Conservation (phyloP, 2,888 invertebrate genomes). For the Dioctria rufipes region DNA sequence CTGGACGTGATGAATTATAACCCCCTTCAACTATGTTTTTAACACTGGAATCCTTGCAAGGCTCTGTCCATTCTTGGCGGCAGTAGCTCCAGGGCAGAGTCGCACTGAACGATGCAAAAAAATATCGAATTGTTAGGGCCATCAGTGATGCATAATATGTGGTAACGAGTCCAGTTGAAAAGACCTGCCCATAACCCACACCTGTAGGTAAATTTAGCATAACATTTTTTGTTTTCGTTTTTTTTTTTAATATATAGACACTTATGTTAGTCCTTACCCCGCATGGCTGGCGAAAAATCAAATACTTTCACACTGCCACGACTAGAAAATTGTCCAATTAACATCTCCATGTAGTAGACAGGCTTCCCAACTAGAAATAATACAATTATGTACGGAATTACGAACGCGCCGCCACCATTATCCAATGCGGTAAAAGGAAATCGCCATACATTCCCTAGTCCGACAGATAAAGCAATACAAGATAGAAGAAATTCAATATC, state of each 20-base stretch:
- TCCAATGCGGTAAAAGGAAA: slow-evolving; percentile 78
- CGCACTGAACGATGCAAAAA: slow-evolving; percentile 76
- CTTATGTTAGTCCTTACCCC: slow-evolving; percentile 72
- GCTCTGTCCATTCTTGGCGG: slow-evolving; percentile 72
- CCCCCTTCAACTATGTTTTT: slow-evolving; percentile 31
- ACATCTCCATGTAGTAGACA: slow-evolving; percentile 81
- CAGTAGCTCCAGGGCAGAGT: slow-evolving; percentile 78
- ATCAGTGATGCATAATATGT: slow-evolving; percentile 80
- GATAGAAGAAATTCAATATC: slow-evolving; percentile 79
- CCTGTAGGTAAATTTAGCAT: slow-evolving; percentile 67
- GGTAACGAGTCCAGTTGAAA: slow-evolving; percentile 74
- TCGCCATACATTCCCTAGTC: slow-evolving; percentile 79
- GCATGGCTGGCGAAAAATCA: slow-evolving; percentile 78
- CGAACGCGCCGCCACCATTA: slow-evolving; percentile 79
- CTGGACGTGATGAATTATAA: slow-evolving; percentile 48
- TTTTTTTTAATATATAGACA: not conserved
- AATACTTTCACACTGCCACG: slow-evolving; percentile 78
- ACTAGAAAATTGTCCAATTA: slow-evolving; percentile 81
- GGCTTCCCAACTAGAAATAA: slow-evolving; percentile 78
- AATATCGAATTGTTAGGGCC: slow-evolving; percentile 78
- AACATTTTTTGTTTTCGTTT: not conserved
- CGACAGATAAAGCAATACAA: slow-evolving; percentile 75
- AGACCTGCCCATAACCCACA: slow-evolving; percentile 74
- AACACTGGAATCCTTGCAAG: slow-evolving; percentile 66
- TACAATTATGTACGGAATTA: slow-evolving; percentile 78